Percentiles rank a stretch among this genome's conserved stretches.
phyloP scores from a whole-genome alignment of 2,113 vertebrate species.

The Ammodramus savannarum region DNA sequence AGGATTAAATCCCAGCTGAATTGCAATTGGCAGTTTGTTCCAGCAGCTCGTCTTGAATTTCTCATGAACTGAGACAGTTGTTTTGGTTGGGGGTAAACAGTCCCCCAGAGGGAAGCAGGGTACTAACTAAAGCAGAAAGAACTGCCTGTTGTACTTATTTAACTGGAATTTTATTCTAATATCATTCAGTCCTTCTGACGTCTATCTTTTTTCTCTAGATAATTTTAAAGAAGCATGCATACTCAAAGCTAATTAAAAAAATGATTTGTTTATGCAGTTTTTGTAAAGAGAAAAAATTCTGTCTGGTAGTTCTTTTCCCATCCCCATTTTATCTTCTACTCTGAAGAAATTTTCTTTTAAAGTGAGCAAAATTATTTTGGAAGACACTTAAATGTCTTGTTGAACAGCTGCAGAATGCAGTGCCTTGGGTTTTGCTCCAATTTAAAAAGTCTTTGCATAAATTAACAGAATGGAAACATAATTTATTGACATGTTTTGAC shows the following conservation, averaged over 20 bases:
- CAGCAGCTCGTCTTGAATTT: neutral
- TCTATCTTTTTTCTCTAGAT: neutral
- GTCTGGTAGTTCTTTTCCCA: neutral
- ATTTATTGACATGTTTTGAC: neutral
- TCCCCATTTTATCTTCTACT: neutral
- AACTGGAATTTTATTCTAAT: slow-evolving; percentile 17
- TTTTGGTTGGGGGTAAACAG: slow-evolving; percentile 32
- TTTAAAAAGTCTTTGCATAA: slow-evolving; percentile 2
- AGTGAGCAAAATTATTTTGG: neutral
- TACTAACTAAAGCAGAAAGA: slow-evolving; percentile 20
- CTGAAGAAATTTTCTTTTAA: neutral
- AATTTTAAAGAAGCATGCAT: neutral
- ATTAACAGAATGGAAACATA: neutral
- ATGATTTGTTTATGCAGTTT: neutral
- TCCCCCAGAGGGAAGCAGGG: slow-evolving; percentile 1
- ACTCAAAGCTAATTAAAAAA: neutral
- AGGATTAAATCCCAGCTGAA: neutral
- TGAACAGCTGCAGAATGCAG: neutral
- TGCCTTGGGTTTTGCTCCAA: slow-evolving; percentile 8
- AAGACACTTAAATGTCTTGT: neutral
- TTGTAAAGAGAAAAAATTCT: neutral
- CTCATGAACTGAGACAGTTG: slow-evolving; percentile 3
- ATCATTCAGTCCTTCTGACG: neutral
- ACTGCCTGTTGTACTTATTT: neutral
- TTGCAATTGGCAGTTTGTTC: slow-evolving; percentile 49